phyloP scores from a whole-genome alignment of 1,140 invertebrate genomes.

The Temnothorax curvispinosus region DNA sequence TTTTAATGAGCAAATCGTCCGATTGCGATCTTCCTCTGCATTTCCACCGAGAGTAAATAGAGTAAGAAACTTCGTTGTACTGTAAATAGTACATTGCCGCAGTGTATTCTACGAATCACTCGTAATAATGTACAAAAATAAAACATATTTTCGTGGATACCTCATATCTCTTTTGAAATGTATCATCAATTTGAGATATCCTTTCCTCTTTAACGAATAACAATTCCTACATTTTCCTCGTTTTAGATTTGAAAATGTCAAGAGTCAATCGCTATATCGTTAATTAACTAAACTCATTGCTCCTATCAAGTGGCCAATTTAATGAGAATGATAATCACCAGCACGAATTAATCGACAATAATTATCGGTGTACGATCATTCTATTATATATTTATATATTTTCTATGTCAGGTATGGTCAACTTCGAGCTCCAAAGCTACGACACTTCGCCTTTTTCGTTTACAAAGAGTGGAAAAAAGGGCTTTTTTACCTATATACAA shows the following conservation, averaged over 20 bases:
- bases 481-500: too few species aligned
- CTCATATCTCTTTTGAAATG: not conserved
- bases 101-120: slow-evolving; percentile 15
- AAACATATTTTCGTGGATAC: not conserved
- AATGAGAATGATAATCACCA: too few species aligned
- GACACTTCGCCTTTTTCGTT: too few species aligned
- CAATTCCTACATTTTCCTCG: slow-evolving; percentile 68
- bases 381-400: too few species aligned
- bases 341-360: too few species aligned
- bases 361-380: too few species aligned
- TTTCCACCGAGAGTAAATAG: slow-evolving; percentile 33
- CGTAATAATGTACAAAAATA: slow-evolving; percentile 21
- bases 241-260: too few species aligned
- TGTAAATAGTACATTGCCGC: slow-evolving; percentile 49
- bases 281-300: too few species aligned
- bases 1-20: not conserved
- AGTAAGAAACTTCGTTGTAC: slow-evolving; percentile 17
- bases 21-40: not conserved
- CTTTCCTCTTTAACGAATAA: not conserved
- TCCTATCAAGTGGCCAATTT: too few species aligned
- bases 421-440: too few species aligned
- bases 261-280: not conserved
- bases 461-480: too few species aligned
- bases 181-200: not conserved
- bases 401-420: too few species aligned